Conservation (phyloP, 2,113 vertebrate species). For the Hoplias malabaricus region DNA sequence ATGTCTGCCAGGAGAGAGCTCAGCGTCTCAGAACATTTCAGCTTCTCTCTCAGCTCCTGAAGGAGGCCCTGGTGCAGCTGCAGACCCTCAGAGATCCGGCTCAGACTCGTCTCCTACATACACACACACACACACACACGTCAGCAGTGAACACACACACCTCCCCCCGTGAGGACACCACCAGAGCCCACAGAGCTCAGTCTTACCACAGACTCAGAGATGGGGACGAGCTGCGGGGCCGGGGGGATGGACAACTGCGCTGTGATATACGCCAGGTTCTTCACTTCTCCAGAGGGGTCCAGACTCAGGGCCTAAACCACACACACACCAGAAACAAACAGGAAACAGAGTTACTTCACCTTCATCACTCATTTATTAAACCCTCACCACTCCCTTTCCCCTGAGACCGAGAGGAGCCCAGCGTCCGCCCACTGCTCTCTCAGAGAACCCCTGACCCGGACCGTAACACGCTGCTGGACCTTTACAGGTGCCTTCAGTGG, state of each 20-base stretch:
- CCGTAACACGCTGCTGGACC: too few species aligned
- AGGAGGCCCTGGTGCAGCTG: constrained; percentile 60
- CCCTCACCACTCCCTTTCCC: too few species aligned
- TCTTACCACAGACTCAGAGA: constrained; percentile 59
- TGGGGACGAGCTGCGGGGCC: constrained; percentile 55
- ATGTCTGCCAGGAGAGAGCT: constrained; percentile 49
- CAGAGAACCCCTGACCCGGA: too few species aligned
- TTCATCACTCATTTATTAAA: too few species aligned
- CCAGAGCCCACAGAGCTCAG: too few species aligned
- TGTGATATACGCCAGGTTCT: constrained; percentile 56
- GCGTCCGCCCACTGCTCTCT: too few species aligned
- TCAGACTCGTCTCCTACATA: constrained; percentile 62
- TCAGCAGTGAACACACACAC: not conserved
- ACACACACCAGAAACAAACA: not conserved
- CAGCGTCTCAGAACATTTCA: constrained; percentile 27
- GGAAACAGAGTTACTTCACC: too few species aligned
- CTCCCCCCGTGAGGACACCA: too few species aligned
- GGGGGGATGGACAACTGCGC: constrained; percentile 52
- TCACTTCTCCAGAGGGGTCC: constrained; percentile 20
- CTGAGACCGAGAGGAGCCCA: too few species aligned
- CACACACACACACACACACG: not conserved
- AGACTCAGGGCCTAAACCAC: constrained; percentile 63
- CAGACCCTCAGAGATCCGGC: constrained; percentile 49
- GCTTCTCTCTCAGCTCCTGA: constrained; percentile 20
- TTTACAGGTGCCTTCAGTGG: too few species aligned